Base-by-base conservation (phyloP, 2,888 invertebrate genomes). In the Sminthurides aquaticus region DNA sequence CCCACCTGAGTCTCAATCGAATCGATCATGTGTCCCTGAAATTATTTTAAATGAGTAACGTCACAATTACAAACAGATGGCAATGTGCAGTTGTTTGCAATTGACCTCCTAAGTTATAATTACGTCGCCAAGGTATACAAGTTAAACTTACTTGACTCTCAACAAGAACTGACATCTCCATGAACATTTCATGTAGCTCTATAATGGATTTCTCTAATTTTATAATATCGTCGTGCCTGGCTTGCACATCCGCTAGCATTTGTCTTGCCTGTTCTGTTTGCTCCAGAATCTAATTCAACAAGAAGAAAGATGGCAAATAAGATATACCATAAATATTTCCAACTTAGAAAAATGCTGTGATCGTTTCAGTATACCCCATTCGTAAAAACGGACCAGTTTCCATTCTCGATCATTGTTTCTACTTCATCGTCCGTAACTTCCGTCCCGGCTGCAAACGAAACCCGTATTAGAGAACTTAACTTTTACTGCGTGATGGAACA, bases 121-220 rank as follows among this genome's bases (percentile, higher is more conserved):
- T n/a, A n/a, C n/a, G n/a, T n/a, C n/a, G n/a, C n/a, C n/a, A n/a
- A n/a, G n/a, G n/a, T n/a, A n/a, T n/a, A n/a, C n/a, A n/a, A 22
- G 24, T 49, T 28, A 34, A 52, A 73, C 66, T 75, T 79, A 86
- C 87, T 82, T 88, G 88, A 76, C 84, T 83, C 76, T 90, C 89
- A 28, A 92, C 86, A 60, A 90, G 81, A 79, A 87, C 84, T 54
- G 89, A 89, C 81, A 93, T 87, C 79, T 92, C 88, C 76, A 85
- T 80, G 81, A 94, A 93, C 80, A 93, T 85, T 77, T 89, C 89
- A 75, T 86, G 83, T 65, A 94, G 83, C 77, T 91, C 90, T 54
- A 80, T 78, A 73, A 94, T 85, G 76, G 89, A 86, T 75, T 84
- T 84, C 81, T 94, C 93, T 69, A 92, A 82, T 77, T 89, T 88